Conservation (phyloP, 1,140 invertebrate species). For the Orussus abietinus region DNA sequence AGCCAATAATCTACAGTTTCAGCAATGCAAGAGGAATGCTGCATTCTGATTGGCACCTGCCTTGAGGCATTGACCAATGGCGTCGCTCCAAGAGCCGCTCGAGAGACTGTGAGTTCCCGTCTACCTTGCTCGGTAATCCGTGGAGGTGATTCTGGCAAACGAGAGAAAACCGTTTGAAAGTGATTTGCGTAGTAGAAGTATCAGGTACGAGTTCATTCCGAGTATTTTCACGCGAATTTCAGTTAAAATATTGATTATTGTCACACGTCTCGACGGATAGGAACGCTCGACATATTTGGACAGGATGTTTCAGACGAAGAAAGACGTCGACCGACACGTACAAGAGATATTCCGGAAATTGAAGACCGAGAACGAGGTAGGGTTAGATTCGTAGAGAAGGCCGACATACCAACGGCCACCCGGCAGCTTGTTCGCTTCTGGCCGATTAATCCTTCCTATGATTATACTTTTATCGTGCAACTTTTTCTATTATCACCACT, state of each 20-base stretch:
- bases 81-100: too few species aligned
- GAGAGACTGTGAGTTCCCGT: too few species aligned
- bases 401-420: background rate
- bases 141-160: slow-evolving; percentile 1
- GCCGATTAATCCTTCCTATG: background rate
- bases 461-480: background rate
- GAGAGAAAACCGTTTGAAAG: slow-evolving; percentile 23
- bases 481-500: background rate
- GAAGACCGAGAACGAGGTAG: slow-evolving; percentile 65
- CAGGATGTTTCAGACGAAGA: slow-evolving; percentile 64
- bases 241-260: slow-evolving; percentile 2
- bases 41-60: too few species aligned
- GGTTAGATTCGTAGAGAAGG: slow-evolving; percentile 24
- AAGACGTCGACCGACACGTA: slow-evolving; percentile 68
- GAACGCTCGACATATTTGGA: background rate
- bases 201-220: slow-evolving; percentile 7
- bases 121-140: too few species aligned
- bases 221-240: slow-evolving; percentile 11
- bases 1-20: too few species aligned
- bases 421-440: background rate
- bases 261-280: background rate
- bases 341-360: slow-evolving; percentile 62
- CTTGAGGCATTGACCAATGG: too few species aligned
- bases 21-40: too few species aligned
- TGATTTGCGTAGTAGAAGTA: slow-evolving; percentile 14